Percentiles rank a stretch among this genome's conserved stretches.
These are phyloP conservation scores for Frieseomelitta varia DNA, from an alignment of 1,140 invertebrate genomes.

Conservation along the genomic window DNA sequence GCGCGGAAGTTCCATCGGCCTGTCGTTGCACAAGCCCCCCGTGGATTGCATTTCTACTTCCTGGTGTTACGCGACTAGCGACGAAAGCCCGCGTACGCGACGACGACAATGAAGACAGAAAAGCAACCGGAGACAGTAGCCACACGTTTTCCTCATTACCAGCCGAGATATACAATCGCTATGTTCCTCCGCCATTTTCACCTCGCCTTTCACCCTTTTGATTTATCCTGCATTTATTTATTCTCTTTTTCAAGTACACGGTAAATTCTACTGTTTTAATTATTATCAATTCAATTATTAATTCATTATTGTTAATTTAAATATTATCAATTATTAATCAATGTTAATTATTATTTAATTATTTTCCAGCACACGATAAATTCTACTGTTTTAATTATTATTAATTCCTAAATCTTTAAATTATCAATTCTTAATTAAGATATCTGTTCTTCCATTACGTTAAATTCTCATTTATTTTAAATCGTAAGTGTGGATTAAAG, in stretches of 20 bases:
- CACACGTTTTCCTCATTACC: conserved; percentile 13
- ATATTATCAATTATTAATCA: too few species aligned
- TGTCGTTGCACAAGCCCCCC: conserved; percentile 34
- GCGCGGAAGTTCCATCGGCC: conserved; percentile 31
- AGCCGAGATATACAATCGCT: not conserved
- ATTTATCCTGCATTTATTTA: too few species aligned
- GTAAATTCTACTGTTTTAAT: not conserved
- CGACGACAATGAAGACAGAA: conserved; percentile 27
- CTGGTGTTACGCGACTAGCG: conserved; percentile 53
- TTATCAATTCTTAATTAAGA: too few species aligned
- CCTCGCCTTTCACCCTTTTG: not conserved
- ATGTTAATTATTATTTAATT: too few species aligned
- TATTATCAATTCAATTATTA: not conserved
- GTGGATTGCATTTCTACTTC: conserved; percentile 58
- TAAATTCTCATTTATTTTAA: too few species aligned
- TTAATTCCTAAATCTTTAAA: not conserved
- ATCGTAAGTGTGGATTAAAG: too few species aligned
- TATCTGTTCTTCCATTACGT: too few species aligned
- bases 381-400: not conserved
- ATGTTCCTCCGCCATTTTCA: not conserved
- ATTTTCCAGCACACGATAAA: not conserved
- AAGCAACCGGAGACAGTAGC: conserved; percentile 22
- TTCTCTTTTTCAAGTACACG: not conserved
- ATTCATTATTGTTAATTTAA: not conserved
- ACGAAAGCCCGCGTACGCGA: conserved; percentile 16